Conservation (phyloP, 2,797 vertebrate species). For the Antrozous pallidus region DNA sequence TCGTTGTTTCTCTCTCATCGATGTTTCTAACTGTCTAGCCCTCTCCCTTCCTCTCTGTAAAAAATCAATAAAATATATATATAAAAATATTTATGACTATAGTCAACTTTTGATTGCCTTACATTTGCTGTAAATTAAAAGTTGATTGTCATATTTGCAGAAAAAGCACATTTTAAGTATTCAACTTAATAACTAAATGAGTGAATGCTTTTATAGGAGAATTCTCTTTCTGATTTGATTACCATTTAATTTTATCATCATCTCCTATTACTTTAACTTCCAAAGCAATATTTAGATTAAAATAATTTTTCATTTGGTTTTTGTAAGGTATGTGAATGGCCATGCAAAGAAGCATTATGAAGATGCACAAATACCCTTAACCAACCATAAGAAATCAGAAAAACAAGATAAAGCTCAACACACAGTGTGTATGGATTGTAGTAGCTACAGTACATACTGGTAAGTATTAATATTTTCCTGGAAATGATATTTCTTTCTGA, state of each 20-base stretch:
- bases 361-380: conserved; percentile 87
- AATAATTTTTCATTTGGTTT: conserved; percentile 58
- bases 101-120: conserved; percentile 36
- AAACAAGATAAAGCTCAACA: conserved; percentile 91
- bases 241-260: conserved; percentile 36
- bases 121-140: conserved; percentile 3
- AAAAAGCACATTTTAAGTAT: conserved; percentile 39
- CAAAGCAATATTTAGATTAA: conserved; percentile 47
- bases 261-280: conserved; percentile 35
- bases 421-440: conserved; percentile 98
- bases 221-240: conserved; percentile 53
- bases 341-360: conserved; percentile 99
- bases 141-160: background rate
- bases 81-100: conserved; percentile 26
- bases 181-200: conserved; percentile 48
- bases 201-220: background rate
- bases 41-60: no score
- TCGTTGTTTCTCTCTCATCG: no score
- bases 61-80: no score
- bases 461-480: conserved; percentile 81
- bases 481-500: background rate
- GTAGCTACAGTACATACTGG: conserved; percentile 97
- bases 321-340: conserved; percentile 95
- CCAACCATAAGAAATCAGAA: conserved; percentile 90
- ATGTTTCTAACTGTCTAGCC: no score